Percentiles rank a stretch among this genome's conserved stretches.
Conservation (phyloP, 2,113 vertebrate genomes). For the Chascanopsetta lugubris region DNA sequence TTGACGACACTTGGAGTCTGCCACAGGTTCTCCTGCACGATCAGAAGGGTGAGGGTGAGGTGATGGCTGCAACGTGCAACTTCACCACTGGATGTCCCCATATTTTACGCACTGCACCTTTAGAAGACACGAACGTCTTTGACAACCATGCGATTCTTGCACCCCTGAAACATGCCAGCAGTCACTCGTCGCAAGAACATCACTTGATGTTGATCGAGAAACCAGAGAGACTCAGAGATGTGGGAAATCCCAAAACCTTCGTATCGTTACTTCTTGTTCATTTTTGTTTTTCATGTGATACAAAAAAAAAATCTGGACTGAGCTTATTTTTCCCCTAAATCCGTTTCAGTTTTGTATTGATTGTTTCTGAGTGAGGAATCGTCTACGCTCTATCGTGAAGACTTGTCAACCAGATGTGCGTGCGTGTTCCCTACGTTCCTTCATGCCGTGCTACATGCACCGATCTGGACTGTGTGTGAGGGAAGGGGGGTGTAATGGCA, state of each 20-base stretch:
- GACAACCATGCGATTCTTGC: too few relatives aligned
- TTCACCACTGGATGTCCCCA: too few relatives aligned
- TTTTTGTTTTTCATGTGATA: neutral
- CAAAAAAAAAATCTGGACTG: neutral
- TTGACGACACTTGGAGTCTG: too few relatives aligned
- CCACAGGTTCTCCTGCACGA: too few relatives aligned
- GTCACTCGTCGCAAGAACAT: too few relatives aligned
- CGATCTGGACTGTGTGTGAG: slow-evolving; percentile 12
- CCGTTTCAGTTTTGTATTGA: slow-evolving; percentile 3
- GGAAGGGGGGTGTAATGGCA: slow-evolving; percentile 19
- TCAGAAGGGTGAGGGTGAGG: too few relatives aligned
- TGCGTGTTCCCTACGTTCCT: slow-evolving; percentile 42
- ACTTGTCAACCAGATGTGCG: slow-evolving; percentile 49
- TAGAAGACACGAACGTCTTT: too few relatives aligned
- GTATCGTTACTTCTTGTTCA: neutral
- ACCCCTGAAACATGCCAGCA: too few relatives aligned
- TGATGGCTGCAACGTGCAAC: too few relatives aligned
- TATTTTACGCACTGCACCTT: too few relatives aligned
- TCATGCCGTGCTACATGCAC: slow-evolving; percentile 11
- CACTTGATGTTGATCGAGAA: too few relatives aligned
- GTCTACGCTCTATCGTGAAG: slow-evolving; percentile 35
- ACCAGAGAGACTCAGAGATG: too few relatives aligned
- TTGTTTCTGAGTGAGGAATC: slow-evolving; percentile 50
- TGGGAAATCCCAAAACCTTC: neutral
- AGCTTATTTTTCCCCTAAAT: neutral